Base-by-base conservation (phyloP, 2,113 vertebrate species). In the Epinephelus fuscoguttatus region DNA sequence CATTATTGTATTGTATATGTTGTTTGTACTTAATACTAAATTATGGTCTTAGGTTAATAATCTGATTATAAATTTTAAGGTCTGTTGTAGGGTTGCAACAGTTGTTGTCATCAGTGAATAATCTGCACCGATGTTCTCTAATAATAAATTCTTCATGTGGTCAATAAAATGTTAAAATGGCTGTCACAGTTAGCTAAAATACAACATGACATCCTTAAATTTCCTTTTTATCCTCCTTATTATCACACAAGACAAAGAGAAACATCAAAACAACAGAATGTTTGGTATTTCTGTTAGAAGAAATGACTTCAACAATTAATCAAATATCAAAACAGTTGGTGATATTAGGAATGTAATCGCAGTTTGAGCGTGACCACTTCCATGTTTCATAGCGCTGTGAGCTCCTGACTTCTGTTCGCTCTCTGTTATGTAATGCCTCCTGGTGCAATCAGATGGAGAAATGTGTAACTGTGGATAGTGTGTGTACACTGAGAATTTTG, bases 361-460 rank as follows among this genome's bases (percentile, higher is more conserved):
- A 71, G 45, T 74, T 27, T 40, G 12, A 49, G 11, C 23, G 7
- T 11, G 17, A 70, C 15, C 7, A 49, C 23, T 25, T 82, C 52
- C 10, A 67, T 75, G 23, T 80, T 19, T 76, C 55, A 67, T 13
- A 0, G 23, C 40, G 30, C 50, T 47, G 49, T 0, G 56, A 64
- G 60, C 10, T 6, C 33, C 56, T 61, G 2, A 70, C 56, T 42
- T 66, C 37, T 74, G 23, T 45, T 68, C 6, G 4, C 25, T 67
- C 53, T 42, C 53, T 42, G 62, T 81, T 81, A 61, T 56, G 27
- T 70, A 81, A 79, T 11, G 4, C 18, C 21, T 70, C 60, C 33
- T 37, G 64, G 1, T 79, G 70, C 10, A 4, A 61, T 80, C 67
- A 63, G 27, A 62, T 78, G 53, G 23, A 45, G 37, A 53, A 49